phyloP scores from a whole-genome alignment of 2,888 invertebrate species.

The Baccha elongata region DNA sequence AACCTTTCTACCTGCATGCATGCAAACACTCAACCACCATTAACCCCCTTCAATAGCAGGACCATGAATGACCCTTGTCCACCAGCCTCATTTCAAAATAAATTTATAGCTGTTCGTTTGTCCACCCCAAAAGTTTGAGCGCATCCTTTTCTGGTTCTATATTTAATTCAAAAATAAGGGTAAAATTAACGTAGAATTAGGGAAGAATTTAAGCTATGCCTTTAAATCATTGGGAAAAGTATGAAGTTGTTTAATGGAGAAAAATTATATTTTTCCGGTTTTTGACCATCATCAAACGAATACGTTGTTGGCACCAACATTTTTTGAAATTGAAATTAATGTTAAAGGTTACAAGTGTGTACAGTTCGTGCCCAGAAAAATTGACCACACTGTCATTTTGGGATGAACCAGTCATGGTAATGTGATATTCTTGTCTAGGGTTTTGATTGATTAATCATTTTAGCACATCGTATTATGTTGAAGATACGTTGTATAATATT shows the following conservation, averaged over 20 bases:
- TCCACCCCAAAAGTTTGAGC: neutral
- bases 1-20: slow-evolving; percentile 71
- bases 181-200: slow-evolving; percentile 58
- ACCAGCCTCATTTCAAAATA: slow-evolving; percentile 61
- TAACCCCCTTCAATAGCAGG: slow-evolving; percentile 67
- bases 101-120: slow-evolving; percentile 51
- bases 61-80: slow-evolving; percentile 72
- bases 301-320: slow-evolving; percentile 58
- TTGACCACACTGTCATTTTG: slow-evolving; percentile 74
- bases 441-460: slow-evolving; percentile 73
- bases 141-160: slow-evolving; percentile 2
- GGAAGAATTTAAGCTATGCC: slow-evolving; percentile 45
- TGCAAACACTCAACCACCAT: slow-evolving; percentile 73
- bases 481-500: neutral
- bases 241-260: slow-evolving; percentile 33
- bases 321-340: slow-evolving; percentile 25
- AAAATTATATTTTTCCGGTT: slow-evolving; percentile 45
- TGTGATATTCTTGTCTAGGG: slow-evolving; percentile 63
- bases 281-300: slow-evolving; percentile 36
- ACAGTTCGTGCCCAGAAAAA: slow-evolving; percentile 73
- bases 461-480: slow-evolving; percentile 53
- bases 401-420: slow-evolving; percentile 69
- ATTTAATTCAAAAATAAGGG: slow-evolving; percentile 59
- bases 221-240: slow-evolving; percentile 44
- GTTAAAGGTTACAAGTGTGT: slow-evolving; percentile 74